phyloP scores from a whole-genome alignment of 92 coral and sea anemone species.

The Scolanthus callimorphus region DNA sequence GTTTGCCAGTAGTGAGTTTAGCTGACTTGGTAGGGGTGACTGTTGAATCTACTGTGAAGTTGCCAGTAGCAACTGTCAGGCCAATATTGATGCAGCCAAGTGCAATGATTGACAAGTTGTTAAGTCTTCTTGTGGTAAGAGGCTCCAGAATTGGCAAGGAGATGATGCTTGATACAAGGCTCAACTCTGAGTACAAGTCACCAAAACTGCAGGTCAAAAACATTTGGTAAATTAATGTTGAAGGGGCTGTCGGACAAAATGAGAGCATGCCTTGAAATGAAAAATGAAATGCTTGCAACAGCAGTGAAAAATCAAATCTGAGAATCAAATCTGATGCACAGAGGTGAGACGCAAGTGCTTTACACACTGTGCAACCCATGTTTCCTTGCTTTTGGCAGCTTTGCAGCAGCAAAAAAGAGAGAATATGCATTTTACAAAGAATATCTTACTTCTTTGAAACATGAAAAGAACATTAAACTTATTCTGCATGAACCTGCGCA shows the following conservation, averaged over 20 bases:
- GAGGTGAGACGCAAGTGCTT: too few species aligned
- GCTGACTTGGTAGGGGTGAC: slow-evolving; percentile 19
- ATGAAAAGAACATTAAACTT: too few species aligned
- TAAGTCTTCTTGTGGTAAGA: slow-evolving; percentile 62
- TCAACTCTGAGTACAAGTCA: slow-evolving; percentile 84
- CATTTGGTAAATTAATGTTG: neutral
- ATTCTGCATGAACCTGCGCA: too few species aligned
- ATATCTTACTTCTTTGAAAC: too few species aligned
- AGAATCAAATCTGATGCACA: too few species aligned
- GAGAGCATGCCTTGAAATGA: neutral
- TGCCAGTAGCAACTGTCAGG: slow-evolving; percentile 83
- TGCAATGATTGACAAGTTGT: slow-evolving; percentile 79
- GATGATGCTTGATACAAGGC: slow-evolving; percentile 62
- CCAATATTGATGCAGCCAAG: slow-evolving; percentile 81
- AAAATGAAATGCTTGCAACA: neutral
- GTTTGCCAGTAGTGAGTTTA: neutral
- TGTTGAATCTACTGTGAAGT: slow-evolving; percentile 45
- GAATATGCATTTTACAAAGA: too few species aligned
- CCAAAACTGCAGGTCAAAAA: slow-evolving; percentile 45
- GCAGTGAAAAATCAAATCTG: too few species aligned
- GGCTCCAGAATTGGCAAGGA: slow-evolving; percentile 96
- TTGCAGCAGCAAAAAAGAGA: too few species aligned
- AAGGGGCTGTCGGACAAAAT: neutral
- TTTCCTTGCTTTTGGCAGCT: too few species aligned
- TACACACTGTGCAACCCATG: too few species aligned